These are phyloP conservation scores for Mamestra configurata DNA, from an alignment of 1,140 invertebrate genomes.

Conservation along the genomic window DNA sequence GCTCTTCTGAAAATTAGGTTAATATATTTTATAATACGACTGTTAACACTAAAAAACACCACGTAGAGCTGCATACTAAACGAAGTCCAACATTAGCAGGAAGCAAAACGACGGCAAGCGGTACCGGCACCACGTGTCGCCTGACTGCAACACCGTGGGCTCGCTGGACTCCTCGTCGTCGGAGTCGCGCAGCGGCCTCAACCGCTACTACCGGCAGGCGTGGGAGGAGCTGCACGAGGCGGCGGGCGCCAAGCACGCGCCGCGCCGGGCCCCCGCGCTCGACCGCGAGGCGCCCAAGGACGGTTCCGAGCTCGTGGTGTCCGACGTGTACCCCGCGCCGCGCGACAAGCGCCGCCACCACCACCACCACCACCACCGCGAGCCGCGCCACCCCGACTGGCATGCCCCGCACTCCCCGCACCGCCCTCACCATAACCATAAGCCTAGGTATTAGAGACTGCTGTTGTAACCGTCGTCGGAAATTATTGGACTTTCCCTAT, in stretches of 20 bases:
- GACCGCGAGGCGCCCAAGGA: slow-evolving; percentile 91
- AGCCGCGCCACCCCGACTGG: slow-evolving; percentile 78
- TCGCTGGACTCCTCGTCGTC: slow-evolving; percentile 95
- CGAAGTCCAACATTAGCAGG: slow-evolving; percentile 63
- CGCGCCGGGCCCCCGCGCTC: slow-evolving; percentile 72
- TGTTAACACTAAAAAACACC: no score
- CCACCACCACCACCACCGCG: slow-evolving; percentile 94
- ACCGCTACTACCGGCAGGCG: slow-evolving; percentile 95
- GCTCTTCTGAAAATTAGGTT: not conserved
- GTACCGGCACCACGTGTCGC: slow-evolving; percentile 94
- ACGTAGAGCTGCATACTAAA: no score
- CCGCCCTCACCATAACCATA: slow-evolving; percentile 83
- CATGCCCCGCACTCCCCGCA: slow-evolving; percentile 75
- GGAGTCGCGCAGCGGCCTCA: slow-evolving; percentile 94
- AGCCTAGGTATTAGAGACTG: slow-evolving; percentile 78
- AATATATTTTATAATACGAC: no score
- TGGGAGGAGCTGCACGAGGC: slow-evolving; percentile 97
- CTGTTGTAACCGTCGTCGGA: not conserved
- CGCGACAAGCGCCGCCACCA: slow-evolving; percentile 93
- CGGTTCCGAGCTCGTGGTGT: slow-evolving; percentile 94
- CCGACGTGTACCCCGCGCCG: slow-evolving; percentile 89
- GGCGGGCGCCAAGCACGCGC: slow-evolving; percentile 88
- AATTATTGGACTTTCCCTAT: not conserved
- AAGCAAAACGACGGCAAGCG: slow-evolving; percentile 93
- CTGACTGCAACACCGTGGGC: slow-evolving; percentile 96